Evolutionary conservation across 1,140 invertebrate genomes (phyloP), one percentile per base, ranked within the genome.

Genomic region (Brachystomella parvula): DNA sequence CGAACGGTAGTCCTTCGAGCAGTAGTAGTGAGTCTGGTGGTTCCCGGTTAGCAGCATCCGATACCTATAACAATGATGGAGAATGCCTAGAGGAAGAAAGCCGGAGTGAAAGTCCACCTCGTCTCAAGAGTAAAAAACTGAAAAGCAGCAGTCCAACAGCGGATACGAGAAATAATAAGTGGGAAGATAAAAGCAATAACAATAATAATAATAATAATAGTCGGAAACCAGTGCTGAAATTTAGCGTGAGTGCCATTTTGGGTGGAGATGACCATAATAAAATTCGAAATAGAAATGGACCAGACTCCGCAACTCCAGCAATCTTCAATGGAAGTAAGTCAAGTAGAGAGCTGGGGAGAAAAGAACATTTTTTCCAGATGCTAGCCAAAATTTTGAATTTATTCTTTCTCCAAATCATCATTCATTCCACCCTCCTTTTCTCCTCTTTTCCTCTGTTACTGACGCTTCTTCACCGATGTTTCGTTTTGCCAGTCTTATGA

Each of bases 201-300:
- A 69, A 65, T 62, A 68, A 39, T 53, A 67, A 65, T 60, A 72
- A 72, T 53, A 72, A 66, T 68, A 67, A 59, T 66, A 61, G 31
- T 69, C 49, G 65, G 17, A 90, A 89, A 74, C 90, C 90, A 0
- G 84, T 90, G 71, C 82, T 94, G 65, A 94, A 94, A 79, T 94
- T 94, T 78, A 92, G 91, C 83, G 90, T 94, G 63, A 92, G 86
- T 80, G 90, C 90, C 19, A 94, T 94, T 72, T 81, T 94, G 47
- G 89, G 89, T n/a, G 82, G 78, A 56, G 80, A 82, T 76, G 79
- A 82, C 65, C 71, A 71, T 65, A 67, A 69, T n/a, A n/a, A n/a
- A n/a, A n/a, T n/a, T n/a, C n/a, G n/a, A n/a, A 67, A 58, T 49
- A 33, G 66, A 70, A 29, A 67, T 65, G 60, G 56, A 60, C 21